Base-by-base conservation (phyloP, 2,888 invertebrate genomes). In the Eremobia ochroleuca region DNA sequence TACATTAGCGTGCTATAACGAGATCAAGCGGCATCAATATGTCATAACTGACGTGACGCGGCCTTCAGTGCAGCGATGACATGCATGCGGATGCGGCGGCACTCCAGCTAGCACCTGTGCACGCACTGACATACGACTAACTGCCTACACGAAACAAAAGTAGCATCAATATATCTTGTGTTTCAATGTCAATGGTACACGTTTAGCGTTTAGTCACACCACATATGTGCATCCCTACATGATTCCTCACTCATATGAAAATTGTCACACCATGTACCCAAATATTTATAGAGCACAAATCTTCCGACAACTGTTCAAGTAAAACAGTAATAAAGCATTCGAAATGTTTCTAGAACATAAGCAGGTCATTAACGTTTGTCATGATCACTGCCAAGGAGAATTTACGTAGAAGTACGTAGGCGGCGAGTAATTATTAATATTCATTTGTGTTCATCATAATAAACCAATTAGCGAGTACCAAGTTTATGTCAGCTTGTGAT, bases 361-460 rank as follows among this genome's bases (percentile, higher is more conserved):
- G 86, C 88, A 91, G 94, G 92, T 96, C 94, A 94, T 95, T 96
- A 95, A 88, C 94, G 93, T 93, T 90, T 91, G 91, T 93, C 91
- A 92, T 87, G 93, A 91, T 92, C 95, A 95, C 88, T 96, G 95
- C 95, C 96, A 96, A 96, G 94, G 94, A 83, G 90, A 92, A 91
- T 91, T 88, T 87, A 89, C 91, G 89, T 85, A 88, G 85, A 88
- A 70, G 74, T 76, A 75, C 82, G 92, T 92, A 88, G 92, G 93
- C 88, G 92, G 78, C 67, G 28, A 76, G 70, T 73, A 79, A 89
- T 89, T 78, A 82, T 85, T 88, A 88, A 88, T 90, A 83, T 87
- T 85, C 80, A 80, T 86, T 85, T 76, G 76, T 87, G 85, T 81
- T 85, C 71, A 83, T 86, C 76, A 77, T 81, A 82, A 83, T 84